Evolutionary conservation across 2,888 invertebrate genomes (phyloP), one percentile per base, ranked within the genome.

Genomic region (Tubiluchus corallicola): DNA sequence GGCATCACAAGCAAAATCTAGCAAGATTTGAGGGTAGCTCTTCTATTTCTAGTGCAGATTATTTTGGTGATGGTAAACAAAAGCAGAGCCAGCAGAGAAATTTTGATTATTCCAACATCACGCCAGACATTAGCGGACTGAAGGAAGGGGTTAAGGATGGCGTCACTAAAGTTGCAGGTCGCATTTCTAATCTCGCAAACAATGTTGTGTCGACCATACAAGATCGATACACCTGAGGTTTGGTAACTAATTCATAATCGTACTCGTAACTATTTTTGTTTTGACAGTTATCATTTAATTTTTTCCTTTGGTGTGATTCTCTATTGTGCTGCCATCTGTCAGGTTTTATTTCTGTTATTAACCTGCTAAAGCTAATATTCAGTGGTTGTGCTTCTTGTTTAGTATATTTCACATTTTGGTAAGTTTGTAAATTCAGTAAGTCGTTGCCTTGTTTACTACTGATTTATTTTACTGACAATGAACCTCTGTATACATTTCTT

Each of bases 91-190:
- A 47, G 45, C 29, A n/a, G 9, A n/a, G 9, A n/a, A 9, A 9
- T 9, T 29, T 9, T n/a, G 29, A 29, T n/a, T 29, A 54, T 21
- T 50, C 50, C 20, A 52, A 52, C 41, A 48, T 51, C 52, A 62
- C 68, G 4, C 72, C 74, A 0, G 94, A 98, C 65, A 73, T 98
- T 48, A 84, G 92, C 52, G 96, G 96, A 59, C 87, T 98, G 37
- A 85, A 83, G 62, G 98, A 98, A 67, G 88, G 90, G 51, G 90
- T 98, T 21, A 79, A 83, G 55, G 83, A 87, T 60, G 94, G 98
- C 48, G 94, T 98, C 45, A 87, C 87, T 52, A 85, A 84, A 69
- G 94, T 98, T 50, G 96, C 96, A 42, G 94, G 88, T n/a, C 82
- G 82, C 57, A 69, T 99, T 49, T 92, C 94, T 55, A 84, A 81